phyloP scores from a whole-genome alignment of 2,113 vertebrate genomes.

The Tenrec ecaudatus region DNA sequence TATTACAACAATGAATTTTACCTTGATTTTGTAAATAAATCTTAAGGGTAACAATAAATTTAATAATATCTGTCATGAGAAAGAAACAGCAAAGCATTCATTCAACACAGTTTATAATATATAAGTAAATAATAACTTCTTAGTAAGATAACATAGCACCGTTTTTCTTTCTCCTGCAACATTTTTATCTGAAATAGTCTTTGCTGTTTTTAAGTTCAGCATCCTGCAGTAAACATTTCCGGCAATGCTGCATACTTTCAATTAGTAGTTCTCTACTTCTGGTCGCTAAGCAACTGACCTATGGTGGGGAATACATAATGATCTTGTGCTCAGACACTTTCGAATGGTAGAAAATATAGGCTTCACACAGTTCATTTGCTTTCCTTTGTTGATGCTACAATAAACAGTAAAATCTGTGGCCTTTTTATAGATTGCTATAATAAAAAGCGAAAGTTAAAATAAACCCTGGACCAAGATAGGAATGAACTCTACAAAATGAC shows the following conservation, averaged over 20 bases:
- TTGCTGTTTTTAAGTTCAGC: conserved; percentile 80
- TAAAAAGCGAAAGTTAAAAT: conserved; percentile 40
- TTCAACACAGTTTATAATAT: not conserved
- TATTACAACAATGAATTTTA: not conserved
- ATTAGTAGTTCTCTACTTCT: conserved; percentile 88
- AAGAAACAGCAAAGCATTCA: conserved; percentile 4
- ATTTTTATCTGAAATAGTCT: conserved; percentile 80
- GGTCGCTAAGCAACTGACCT: conserved; percentile 90
- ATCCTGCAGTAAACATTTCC: conserved; percentile 85
- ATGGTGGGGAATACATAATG: conserved; percentile 89
- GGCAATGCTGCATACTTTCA: conserved; percentile 87
- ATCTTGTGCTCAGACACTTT: conserved; percentile 81
- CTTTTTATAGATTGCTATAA: conserved; percentile 53
- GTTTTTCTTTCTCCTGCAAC: conserved; percentile 72
- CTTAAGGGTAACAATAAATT: conserved; percentile 15
- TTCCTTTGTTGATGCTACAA: conserved; percentile 20
- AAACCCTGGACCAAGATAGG: conserved; percentile 20
- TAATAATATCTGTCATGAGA: not conserved
- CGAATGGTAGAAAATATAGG: conserved; percentile 65
- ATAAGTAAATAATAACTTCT: conserved; percentile 48
- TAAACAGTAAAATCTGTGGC: conserved; percentile 50
- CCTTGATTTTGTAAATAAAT: not conserved
- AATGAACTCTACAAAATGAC: not conserved
- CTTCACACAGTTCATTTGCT: conserved; percentile 72
- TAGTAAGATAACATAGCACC: not conserved